These are phyloP conservation scores for Falco novaeseelandiae DNA, from an alignment of 2,797 vertebrate species.

Conservation along the genomic window DNA sequence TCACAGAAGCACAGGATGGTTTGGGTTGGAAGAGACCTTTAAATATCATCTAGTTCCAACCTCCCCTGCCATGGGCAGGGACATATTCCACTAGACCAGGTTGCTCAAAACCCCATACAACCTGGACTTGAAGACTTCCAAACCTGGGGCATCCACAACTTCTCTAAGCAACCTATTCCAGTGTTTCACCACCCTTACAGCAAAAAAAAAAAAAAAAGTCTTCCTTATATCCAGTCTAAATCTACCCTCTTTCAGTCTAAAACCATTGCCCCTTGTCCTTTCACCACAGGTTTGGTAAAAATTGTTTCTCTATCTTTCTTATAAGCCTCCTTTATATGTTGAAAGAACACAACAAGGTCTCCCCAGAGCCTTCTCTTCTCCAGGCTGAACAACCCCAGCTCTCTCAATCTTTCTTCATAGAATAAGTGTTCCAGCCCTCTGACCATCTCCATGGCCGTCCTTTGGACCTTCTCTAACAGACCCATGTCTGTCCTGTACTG, in stretches of 20 bases:
- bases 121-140: not conserved
- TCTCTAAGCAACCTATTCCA: not conserved
- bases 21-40: not conserved
- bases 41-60: not conserved
- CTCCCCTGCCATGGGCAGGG: not conserved
- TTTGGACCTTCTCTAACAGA: not conserved
- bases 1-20: not conserved
- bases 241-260: not conserved
- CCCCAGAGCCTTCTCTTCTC: not conserved
- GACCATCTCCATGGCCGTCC: not conserved
- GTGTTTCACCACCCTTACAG: not conserved
- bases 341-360: not conserved
- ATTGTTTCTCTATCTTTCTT: not conserved
- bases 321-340: not conserved
- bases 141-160: accelerated
- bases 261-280: not conserved
- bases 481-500: not conserved
- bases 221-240: not conserved
- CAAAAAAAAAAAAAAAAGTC: not conserved
- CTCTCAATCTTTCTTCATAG: not conserved
- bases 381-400: not conserved
- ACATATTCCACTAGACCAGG: not conserved
- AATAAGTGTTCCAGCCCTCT: not conserved
- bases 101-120: not conserved
- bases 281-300: not conserved